These are phyloP conservation scores for Patiria miniata DNA, from an alignment of 35 echinoderm and acorn worm genomes.

Conservation along the genomic window DNA sequence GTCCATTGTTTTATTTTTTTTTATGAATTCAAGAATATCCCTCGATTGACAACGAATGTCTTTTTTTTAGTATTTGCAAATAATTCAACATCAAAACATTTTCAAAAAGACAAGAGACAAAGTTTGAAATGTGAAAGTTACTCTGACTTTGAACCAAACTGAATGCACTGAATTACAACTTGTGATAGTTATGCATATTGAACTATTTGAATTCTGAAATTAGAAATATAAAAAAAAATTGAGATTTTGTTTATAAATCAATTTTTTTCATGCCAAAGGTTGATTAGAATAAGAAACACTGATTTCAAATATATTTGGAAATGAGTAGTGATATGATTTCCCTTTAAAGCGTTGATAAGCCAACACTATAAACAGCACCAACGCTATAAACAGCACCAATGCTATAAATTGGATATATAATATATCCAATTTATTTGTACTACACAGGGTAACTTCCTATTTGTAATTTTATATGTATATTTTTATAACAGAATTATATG, in stretches of 20 bases:
- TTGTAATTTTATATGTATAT: conserved; percentile 13
- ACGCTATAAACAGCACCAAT: not conserved
- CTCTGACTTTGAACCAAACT: not conserved
- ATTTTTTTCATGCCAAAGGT: not conserved
- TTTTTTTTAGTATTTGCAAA: not conserved
- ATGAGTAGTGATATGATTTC: not conserved
- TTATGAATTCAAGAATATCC: not conserved
- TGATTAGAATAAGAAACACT: not conserved
- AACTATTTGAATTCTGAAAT: not conserved
- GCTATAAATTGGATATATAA: conserved; percentile 7
- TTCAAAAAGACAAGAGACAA: not conserved
- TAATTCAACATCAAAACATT: not conserved
- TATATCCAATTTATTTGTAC: too few species aligned
- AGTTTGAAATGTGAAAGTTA: not conserved
- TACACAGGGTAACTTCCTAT: not conserved
- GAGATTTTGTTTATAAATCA: not conserved
- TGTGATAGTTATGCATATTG: not conserved
- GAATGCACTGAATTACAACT: not conserved
- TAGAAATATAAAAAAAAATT: not conserved
- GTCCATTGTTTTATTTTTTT: not conserved
- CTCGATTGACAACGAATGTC: not conserved
- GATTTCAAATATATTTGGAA: not conserved
- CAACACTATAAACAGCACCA: not conserved
- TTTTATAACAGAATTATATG: not conserved
- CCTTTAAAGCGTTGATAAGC: not conserved